Conservation (phyloP, 2,113 vertebrate species). For the Dasyornis broadbenti region DNA sequence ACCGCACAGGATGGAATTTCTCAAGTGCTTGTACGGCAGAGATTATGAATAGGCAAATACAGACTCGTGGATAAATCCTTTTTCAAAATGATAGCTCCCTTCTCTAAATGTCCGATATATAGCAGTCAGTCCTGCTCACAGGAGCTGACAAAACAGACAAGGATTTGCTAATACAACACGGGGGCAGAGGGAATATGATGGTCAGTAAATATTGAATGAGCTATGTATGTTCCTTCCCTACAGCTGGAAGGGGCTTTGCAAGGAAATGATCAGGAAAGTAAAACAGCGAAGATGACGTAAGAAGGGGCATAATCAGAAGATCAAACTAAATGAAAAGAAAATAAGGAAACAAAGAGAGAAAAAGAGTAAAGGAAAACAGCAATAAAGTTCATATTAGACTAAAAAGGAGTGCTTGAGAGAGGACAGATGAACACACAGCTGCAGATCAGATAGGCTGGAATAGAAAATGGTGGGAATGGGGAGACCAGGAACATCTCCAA, state of each 20-base stretch:
- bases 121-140: not conserved
- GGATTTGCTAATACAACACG: not conserved
- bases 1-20: not conserved
- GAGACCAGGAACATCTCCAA: not conserved
- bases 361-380: not conserved
- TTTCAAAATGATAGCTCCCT: not conserved
- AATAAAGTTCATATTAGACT: not conserved
- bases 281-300: not conserved
- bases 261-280: not conserved
- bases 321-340: not conserved
- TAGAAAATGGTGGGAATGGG: not conserved
- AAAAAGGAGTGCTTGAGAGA: not conserved
- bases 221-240: not conserved
- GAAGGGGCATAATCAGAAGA: not conserved
- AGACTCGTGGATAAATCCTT: not conserved
- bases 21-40: not conserved
- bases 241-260: not conserved
- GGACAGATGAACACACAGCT: not conserved
- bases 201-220: not conserved
- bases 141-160: not conserved
- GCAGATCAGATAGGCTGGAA: not conserved
- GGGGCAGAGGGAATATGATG: not conserved
- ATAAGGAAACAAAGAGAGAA: not conserved
- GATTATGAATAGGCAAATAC: not conserved
- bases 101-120: accelerated